Evolutionary conservation across 2,888 invertebrate species (phyloP).

Genomic region (Trissoscelio sp.): DNA sequence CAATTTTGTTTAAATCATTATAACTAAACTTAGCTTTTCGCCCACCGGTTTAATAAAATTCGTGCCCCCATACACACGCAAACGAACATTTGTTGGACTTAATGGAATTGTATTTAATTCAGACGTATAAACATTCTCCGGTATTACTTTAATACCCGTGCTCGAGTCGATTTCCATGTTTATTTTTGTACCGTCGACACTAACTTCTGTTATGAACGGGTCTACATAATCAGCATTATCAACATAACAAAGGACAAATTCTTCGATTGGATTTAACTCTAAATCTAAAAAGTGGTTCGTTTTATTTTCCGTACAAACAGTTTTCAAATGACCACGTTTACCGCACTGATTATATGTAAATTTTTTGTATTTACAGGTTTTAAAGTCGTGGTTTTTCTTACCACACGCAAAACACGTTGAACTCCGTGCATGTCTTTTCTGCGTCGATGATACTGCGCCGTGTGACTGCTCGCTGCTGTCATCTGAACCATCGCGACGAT

Average conservation of each 20-base stretch:
- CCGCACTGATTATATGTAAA: conserved; percentile 34
- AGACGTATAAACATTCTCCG: not conserved
- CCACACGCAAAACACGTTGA: conserved; percentile 3
- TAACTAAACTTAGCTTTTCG: no score
- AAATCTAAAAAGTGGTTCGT: conserved; percentile 27
- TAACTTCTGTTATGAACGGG: conserved; percentile 49
- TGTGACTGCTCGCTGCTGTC: not conserved
- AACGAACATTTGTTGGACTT: not conserved
- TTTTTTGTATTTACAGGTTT: conserved; percentile 7
- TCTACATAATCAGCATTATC: not conserved
- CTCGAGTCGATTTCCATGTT: conserved; percentile 72
- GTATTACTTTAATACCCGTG: conserved; percentile 67
- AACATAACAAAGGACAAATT: not conserved
- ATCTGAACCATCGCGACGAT: not conserved
- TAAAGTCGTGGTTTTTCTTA: conserved; percentile 6
- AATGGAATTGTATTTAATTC: not conserved
- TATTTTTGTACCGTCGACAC: conserved; percentile 68
- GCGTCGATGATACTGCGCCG: not conserved
- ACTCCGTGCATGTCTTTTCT: not conserved
- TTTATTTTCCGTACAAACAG: conserved; percentile 63
- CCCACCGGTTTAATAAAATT: not conserved
- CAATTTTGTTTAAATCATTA: no score
- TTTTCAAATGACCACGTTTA: conserved; percentile 61
- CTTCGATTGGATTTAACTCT: not conserved
- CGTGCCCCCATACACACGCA: not conserved